Conservation (phyloP, 2,113 vertebrate species). For the Apteryx owenii region DNA sequence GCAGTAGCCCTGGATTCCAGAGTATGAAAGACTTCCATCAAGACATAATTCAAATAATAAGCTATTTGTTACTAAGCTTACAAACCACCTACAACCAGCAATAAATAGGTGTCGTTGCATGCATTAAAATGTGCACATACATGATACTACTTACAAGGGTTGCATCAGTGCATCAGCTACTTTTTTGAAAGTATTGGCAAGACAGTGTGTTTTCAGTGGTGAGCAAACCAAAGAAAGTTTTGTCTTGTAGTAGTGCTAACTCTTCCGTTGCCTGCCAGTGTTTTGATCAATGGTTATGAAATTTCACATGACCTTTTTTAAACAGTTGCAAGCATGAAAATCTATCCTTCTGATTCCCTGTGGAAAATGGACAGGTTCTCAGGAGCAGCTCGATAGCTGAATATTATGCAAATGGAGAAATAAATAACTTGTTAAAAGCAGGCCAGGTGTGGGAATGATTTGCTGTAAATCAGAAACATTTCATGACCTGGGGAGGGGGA, state of each 20-base stretch:
- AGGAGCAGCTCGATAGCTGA: neutral
- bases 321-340: neutral
- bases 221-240: neutral
- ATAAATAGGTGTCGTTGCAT: neutral
- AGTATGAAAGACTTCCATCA: neutral
- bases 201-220: neutral
- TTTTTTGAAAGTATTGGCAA: neutral
- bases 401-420: fast-evolving
- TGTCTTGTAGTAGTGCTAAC: neutral
- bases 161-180: neutral
- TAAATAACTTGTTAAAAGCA: neutral
- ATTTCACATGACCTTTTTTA: neutral
- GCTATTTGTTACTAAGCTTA: neutral
- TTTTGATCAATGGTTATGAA: neutral
- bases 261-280: neutral
- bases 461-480: neutral
- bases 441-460: neutral
- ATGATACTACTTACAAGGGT: neutral
- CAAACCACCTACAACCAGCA: neutral
- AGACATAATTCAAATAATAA: neutral
- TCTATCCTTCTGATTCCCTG: neutral
- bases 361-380: neutral
- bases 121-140: fast-evolving
- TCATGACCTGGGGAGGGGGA: neutral
- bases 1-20: neutral